Evolutionary conservation across 2,797 vertebrate genomes (phyloP).

Genomic region (Muraenolepis orangiensis): DNA sequence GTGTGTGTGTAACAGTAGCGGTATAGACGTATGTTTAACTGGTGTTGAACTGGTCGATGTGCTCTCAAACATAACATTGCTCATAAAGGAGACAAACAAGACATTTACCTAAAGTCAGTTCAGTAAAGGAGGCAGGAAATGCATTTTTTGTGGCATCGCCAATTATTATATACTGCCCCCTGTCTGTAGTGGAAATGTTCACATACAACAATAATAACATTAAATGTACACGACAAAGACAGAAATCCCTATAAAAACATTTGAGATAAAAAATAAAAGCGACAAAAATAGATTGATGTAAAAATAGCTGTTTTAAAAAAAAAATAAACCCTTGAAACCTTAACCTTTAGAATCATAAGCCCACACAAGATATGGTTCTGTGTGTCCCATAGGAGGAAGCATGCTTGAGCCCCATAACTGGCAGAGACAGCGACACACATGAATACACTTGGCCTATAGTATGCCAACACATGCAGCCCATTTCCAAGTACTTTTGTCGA

Average conservation of each 20-base stretch:
- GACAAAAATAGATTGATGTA: slow-evolving; percentile 72
- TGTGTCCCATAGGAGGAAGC: slow-evolving; percentile 38
- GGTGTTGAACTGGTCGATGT: background rate
- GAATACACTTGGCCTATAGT: slow-evolving; percentile 15
- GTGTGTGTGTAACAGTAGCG: background rate
- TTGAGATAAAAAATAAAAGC: slow-evolving; percentile 59
- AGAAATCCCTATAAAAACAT: slow-evolving; percentile 50
- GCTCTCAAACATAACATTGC: background rate
- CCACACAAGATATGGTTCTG: slow-evolving; percentile 16
- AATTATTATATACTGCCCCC: slow-evolving; percentile 54
- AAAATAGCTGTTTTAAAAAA: slow-evolving; percentile 51
- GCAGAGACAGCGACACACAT: slow-evolving; percentile 41
- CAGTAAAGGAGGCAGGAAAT: slow-evolving; percentile 18
- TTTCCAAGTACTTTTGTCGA: slow-evolving; percentile 30
- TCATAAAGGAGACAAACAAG: background rate
- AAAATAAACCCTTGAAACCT: slow-evolving; percentile 37
- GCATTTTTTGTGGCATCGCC: slow-evolving; percentile 27
- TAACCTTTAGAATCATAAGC: slow-evolving; percentile 19
- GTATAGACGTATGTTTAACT: background rate
- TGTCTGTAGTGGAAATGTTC: slow-evolving; percentile 36
- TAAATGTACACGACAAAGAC: slow-evolving; percentile 34
- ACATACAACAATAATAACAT: slow-evolving; percentile 18
- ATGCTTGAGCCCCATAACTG: slow-evolving; percentile 46
- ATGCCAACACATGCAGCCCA: slow-evolving; percentile 25
- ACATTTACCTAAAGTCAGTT: background rate